Conservation (phyloP, 2,113 vertebrate species). For the Platysternon megacephalum region DNA sequence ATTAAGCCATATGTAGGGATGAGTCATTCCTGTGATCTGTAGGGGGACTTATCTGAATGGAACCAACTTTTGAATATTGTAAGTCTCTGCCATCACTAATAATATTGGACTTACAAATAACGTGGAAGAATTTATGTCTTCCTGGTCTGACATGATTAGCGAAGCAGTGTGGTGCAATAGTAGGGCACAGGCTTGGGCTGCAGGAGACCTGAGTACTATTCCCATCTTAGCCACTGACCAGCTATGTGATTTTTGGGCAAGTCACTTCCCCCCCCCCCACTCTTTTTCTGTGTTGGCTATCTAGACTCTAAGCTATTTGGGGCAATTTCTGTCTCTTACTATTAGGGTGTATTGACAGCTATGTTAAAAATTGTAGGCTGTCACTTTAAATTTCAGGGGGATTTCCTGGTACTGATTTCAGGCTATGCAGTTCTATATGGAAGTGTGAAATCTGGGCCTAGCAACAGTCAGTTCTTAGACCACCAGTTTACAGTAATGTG, state of each 20-base stretch:
- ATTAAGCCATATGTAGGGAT: background rate
- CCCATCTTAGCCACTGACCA: background rate
- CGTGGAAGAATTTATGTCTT: background rate
- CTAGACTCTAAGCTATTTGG: background rate
- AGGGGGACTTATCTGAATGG: background rate
- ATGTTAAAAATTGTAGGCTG: background rate
- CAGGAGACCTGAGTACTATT: background rate
- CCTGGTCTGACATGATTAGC: background rate
- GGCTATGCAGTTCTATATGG: background rate
- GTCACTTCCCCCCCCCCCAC: background rate
- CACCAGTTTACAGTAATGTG: background rate
- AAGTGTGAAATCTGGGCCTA: background rate
- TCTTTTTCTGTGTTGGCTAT: background rate
- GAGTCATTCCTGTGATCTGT: background rate
- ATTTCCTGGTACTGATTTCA: background rate
- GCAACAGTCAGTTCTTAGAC: background rate
- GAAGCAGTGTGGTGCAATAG: background rate
- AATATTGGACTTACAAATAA: background rate
- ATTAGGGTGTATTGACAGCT: background rate
- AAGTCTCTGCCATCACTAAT: background rate
- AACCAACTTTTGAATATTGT: background rate
- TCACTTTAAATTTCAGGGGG: background rate
- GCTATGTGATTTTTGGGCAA: background rate
- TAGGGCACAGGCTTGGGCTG: background rate
- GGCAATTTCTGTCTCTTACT: background rate